Evolutionary conservation across 2,888 invertebrate species (phyloP).

Genomic region (Cybosia mesomella): DNA sequence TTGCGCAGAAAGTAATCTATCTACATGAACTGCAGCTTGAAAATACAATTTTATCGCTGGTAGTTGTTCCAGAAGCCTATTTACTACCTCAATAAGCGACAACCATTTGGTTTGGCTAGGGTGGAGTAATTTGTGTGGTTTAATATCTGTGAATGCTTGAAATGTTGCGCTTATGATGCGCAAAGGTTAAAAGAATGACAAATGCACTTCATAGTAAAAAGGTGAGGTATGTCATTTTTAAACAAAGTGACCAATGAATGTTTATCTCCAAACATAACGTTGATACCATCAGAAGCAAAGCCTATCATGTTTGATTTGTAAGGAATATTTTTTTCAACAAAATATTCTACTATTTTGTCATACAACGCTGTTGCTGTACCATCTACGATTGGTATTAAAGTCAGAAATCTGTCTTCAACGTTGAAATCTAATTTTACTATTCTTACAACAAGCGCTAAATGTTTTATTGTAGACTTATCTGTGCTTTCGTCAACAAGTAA

Average conservation of each 20-base stretch:
- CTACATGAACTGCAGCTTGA: conserved; percentile 39
- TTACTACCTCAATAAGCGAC: conserved; percentile 43
- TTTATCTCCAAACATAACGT: conserved; percentile 40
- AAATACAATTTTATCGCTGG: conserved; percentile 47
- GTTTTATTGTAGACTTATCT: too few relatives aligned
- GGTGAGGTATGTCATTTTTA: conserved; percentile 32
- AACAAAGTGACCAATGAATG: conserved; percentile 31
- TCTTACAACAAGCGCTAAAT: conserved; percentile 38
- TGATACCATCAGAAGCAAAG: conserved; percentile 44
- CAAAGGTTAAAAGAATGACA: conserved; percentile 39
- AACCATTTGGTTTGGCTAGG: conserved; percentile 53
- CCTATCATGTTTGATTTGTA: conserved; percentile 45
- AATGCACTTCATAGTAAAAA: conserved; percentile 43
- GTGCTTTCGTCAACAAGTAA: too few relatives aligned
- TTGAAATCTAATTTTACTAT: conserved; percentile 33
- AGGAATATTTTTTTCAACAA: conserved; percentile 36
- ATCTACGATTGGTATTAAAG: conserved; percentile 45
- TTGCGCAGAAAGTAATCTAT: conserved; percentile 47
- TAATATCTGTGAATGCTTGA: conserved; percentile 20
- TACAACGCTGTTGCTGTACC: conserved; percentile 44
- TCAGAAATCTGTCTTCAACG: conserved; percentile 49
- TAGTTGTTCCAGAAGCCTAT: conserved; percentile 39
- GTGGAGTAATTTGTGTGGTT: conserved; percentile 38
- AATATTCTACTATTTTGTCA: conserved; percentile 34
- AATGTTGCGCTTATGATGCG: conserved; percentile 25